Evolutionary conservation across 2,888 invertebrate species (phyloP), one percentile per base, ranked within the genome.

Genomic region (Rhamphomyia laevipes): DNA sequence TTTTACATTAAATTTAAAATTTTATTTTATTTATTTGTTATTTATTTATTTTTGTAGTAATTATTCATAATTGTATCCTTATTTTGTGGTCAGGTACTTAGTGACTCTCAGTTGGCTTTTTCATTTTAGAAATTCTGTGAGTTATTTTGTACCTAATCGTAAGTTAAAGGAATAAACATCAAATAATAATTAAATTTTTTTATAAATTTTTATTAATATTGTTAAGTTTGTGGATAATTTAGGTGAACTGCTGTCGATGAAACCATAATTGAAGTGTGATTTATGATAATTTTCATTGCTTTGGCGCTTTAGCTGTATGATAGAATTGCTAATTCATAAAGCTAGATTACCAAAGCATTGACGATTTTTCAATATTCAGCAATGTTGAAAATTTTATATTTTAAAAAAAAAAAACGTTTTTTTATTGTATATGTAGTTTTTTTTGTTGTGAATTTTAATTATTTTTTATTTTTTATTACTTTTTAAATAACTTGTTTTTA

Each of bases 311-410:
- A 85, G 87, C 86, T 84, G 81, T 81, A 81, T 86, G 86, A 85
- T 80, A 77, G 77, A 70, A 71, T 71, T 66, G 71, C 67, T 73
- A 71, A 75, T 77, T 85, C 87, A 87, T 88, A 87, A 87, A 88
- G 88, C 87, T 88, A 87, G 84, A 86, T 87, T 87, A 87, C 88
- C 88, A 88, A 87, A 87, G 86, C 85, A 86, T 74, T 75, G 76
- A 75, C 70, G 68, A 65, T 62, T 61, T 59, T 53, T 58, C 55
- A 33, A n/a, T 35, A 12, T 23, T 31, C 40, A 44, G 13, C 48
- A 41, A 18, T 40, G 11, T n/a, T 17, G 13, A 17, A 41, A 23
- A 17, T 47, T n/a, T 15, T 11, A 23, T 37, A n/a, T 15, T 37
- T 43, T 42, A 23, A 35, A 18, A 37, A 37, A 13, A 13, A 37